Evolutionary conservation across 2,888 invertebrate species (phyloP), one percentile per base, ranked within the genome.

Genomic region (Timema cristinae): DNA sequence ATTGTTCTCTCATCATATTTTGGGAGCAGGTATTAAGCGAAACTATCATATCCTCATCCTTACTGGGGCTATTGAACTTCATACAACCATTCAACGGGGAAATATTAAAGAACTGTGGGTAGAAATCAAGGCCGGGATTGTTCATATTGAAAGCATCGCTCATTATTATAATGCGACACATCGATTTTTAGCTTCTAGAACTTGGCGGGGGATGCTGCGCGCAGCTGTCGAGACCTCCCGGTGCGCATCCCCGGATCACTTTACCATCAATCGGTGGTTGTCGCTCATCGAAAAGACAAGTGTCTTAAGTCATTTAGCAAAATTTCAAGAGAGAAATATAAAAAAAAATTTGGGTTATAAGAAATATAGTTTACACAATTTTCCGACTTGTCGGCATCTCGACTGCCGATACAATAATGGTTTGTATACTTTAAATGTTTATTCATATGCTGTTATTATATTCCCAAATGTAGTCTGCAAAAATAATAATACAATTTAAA

Each of bases 101-200:
- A 32, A 32, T 32, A 32, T 32, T 11, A 32, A 63, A 32, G 48
- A 63, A 48, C 32, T 63, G 68, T 47, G 68, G 66, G 66, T 32
- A 50, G 32, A 61, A 71, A 71, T 69, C 56, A 66, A 72, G 66
- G 52, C 69, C 51, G 72, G 51, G 69, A 63, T 72, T 69, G 50
- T 49, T 72, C 72, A 66, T 66, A 68, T 66, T 69, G 72, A 69
- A 56, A 66, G 72, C 71, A 52, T 68, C 54, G 52, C 54, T 71
- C 54, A 71, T 73, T 73, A 73, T 73, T 68, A 73, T 71, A 67
- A 68, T 69, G 68, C 68, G 52, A 66, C 56, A 54, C 73, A 73
- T 73, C 56, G 73, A 73, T 73, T 69, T 54, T 51, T 52, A 47
- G 66, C 52, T 66, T 63, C 47, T 54, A 50, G 67, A 59, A 52